Percentiles rank a stretch among this genome's conserved stretches.
These are phyloP conservation scores for Mastacembelus armatus DNA, from an alignment of 2,797 vertebrate genomes.

Conservation along the genomic window DNA sequence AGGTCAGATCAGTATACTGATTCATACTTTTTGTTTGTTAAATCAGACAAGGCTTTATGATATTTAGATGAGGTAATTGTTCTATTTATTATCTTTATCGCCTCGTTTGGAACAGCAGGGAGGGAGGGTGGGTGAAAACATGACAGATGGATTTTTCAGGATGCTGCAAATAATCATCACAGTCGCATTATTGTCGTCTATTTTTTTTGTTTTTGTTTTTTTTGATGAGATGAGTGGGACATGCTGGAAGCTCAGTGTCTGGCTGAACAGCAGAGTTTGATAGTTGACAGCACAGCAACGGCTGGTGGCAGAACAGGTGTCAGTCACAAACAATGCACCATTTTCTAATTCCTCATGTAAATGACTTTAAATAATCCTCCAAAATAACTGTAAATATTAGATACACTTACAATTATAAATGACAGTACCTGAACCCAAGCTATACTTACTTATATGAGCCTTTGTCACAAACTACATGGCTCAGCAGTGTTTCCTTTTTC, in stretches of 20 bases:
- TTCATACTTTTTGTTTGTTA: slow-evolving; percentile 50
- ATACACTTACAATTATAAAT: no score
- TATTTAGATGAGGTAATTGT: slow-evolving; percentile 58
- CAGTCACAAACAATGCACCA: neutral
- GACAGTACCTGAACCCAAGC: no score
- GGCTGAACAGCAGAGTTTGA: no score
- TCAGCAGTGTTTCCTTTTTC: no score
- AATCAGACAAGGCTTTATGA: slow-evolving; percentile 62
- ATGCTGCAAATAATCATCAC: slow-evolving; percentile 59
- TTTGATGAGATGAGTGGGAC: slow-evolving; percentile 71
- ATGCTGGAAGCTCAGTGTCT: no score
- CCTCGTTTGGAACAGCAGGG: slow-evolving; percentile 46
- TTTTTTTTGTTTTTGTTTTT: slow-evolving; percentile 43
- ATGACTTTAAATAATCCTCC: no score
- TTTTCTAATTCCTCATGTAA: slow-evolving; percentile 22
- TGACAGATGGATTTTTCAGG: slow-evolving; percentile 70
- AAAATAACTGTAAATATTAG: no score
- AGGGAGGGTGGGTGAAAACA: slow-evolving; percentile 52
- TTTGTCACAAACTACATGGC: no score
- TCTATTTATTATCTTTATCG: slow-evolving; percentile 59
- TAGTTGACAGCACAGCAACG: no score
- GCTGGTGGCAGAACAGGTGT: no score
- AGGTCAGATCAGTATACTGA: slow-evolving; percentile 29
- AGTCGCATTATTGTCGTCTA: slow-evolving; percentile 43
- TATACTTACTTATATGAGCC: no score